These are phyloP conservation scores for Xenopus tropicalis DNA, from an alignment of 2,113 vertebrate species.

Conservation along the genomic window UCB_Xtro_10.0 CM004443.2:176534001-176534500, in stretches of 20 bases:
- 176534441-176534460: too few relatives aligned
- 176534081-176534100: constrained; percentile 61
- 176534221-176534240: constrained; percentile 58
- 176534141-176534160: constrained; percentile 64
- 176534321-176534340: background rate
- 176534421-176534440: too few relatives aligned
- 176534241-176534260: constrained; percentile 28
- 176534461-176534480: too few relatives aligned
- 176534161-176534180: constrained; percentile 56
- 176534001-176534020: constrained; percentile 15
- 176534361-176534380: too few relatives aligned
- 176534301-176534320: constrained; percentile 22
- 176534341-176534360: too few relatives aligned
- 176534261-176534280: constrained; percentile 34
- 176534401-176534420: too few relatives aligned
- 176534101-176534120: constrained; percentile 57
- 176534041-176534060: constrained; percentile 18
- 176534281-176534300: background rate
- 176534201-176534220: constrained; percentile 58
- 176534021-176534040: constrained; percentile 15
- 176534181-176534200: constrained; percentile 49
- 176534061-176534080: constrained; percentile 29
- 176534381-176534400: too few relatives aligned
- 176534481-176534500: too few relatives aligned
- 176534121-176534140: constrained; percentile 64